Conservation (phyloP, 2,113 vertebrate species). For the Baryphthengus martii region DNA sequence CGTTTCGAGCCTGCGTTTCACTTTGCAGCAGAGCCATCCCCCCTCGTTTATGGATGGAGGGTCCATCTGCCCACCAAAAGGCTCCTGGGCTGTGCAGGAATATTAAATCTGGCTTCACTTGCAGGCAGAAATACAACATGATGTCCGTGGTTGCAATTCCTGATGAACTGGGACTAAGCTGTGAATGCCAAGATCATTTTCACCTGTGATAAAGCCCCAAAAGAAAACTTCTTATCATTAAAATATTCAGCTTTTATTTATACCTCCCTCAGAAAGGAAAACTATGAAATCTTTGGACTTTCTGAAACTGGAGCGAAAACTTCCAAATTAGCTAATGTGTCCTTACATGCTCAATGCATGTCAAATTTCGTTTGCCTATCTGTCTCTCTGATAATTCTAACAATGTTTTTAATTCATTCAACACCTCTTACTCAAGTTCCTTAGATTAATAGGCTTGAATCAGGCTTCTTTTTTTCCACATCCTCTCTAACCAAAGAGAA, state of each 20-base stretch:
- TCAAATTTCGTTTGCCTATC: background rate
- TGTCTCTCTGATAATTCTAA: background rate
- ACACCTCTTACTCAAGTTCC: background rate
- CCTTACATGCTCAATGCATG: accelerated
- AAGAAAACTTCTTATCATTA: background rate
- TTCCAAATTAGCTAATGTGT: background rate
- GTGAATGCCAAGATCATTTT: accelerated
- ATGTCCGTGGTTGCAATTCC: background rate
- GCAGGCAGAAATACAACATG: background rate
- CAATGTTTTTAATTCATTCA: background rate
- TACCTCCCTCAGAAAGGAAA: background rate
- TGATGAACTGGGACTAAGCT: background rate
- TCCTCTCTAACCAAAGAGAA: background rate
- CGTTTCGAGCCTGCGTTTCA: accelerated
- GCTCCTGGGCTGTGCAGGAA: background rate
- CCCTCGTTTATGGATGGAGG: accelerated
- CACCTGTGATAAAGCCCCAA: background rate
- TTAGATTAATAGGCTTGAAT: background rate
- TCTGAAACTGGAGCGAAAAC: background rate
- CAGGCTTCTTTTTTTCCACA: background rate
- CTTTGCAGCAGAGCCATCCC: background rate
- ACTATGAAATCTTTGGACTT: background rate
- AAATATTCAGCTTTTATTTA: background rate
- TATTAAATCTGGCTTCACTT: background rate
- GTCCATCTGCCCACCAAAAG: background rate